Evolutionary conservation across 2,888 invertebrate genomes (phyloP), one percentile per base, ranked within the genome.

Genomic region (Pocota personata): DNA sequence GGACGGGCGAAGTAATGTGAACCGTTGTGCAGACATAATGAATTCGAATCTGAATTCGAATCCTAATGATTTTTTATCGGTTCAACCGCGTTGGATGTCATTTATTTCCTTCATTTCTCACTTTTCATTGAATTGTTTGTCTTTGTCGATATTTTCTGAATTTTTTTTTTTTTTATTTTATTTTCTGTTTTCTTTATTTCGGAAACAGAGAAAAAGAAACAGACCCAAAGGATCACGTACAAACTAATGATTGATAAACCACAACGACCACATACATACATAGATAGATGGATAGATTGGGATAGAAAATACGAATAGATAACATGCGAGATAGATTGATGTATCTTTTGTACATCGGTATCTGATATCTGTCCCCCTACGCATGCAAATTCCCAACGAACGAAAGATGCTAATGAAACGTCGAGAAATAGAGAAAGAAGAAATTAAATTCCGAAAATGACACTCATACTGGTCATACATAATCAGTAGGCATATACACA

Each of bases 391-490:
- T 72, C 57, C 55, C 71, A 32, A 30, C 27, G 12, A 48, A 21
- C 19, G 10, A 27, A 21, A 64, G 50, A 76, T 76, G 66, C 66
- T 64, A 73, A 66, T 66, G 64, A 79, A 57, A 58, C 58, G 27
- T 30, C 24, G 48, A 27, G 19, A 24, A 57, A 16, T 14, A 57
- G 12, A 69, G n/a, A 57, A 48, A 48, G 40, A 62, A 16, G 35
- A 83, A 64, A 66, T 60, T 62, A 73, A 72, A 67, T 83, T 79
- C 52, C 66, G 5, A 78, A 73, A 67, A 79, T 66, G 78, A 72
- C 66, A 83, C 72, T 78, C 50, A 79, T 79, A 66, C 58, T 78
- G 82, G 78, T 83, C 60, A 58, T 35, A 43, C 72, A 79, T 73
- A 78, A 78, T 83, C 64, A 82, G 58, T 48, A 32, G 40, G 57